These are phyloP conservation scores for Gallinago media DNA, from an alignment of 2,113 vertebrate species.

Conservation along the genomic window DNA sequence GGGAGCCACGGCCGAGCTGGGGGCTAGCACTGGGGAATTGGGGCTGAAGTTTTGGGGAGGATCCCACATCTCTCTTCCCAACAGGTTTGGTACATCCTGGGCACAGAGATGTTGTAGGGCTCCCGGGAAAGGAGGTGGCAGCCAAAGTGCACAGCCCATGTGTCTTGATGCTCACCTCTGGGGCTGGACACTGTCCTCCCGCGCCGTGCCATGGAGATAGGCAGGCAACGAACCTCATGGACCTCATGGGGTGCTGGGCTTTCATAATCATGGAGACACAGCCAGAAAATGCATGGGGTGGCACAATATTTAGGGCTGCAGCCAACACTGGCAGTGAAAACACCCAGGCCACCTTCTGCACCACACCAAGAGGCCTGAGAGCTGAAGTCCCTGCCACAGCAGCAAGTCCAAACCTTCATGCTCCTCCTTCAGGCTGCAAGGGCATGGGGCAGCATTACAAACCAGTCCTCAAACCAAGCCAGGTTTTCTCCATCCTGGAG, in stretches of 20 bases:
- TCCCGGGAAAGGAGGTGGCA: background rate
- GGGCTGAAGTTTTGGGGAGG: background rate
- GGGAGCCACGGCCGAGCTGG: background rate
- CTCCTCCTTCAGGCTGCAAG: background rate
- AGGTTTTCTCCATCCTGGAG: background rate
- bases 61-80: background rate
- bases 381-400: background rate
- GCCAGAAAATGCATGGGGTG: background rate
- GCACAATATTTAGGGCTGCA: no score
- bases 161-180: background rate
- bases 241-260: background rate
- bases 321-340: background rate
- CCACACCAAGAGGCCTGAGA: background rate
- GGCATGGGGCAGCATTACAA: background rate
- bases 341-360: background rate
- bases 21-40: background rate
- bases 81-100: background rate
- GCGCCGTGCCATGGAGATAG: accelerated
- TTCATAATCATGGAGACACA: background rate
- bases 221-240: background rate
- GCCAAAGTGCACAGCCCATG: background rate
- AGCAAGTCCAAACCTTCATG: background rate
- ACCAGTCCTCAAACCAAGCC: accelerated
- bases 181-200: background rate
- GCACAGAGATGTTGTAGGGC: background rate